Conservation (phyloP, 2,113 vertebrate genomes). For the Bos javanicus region DNA sequence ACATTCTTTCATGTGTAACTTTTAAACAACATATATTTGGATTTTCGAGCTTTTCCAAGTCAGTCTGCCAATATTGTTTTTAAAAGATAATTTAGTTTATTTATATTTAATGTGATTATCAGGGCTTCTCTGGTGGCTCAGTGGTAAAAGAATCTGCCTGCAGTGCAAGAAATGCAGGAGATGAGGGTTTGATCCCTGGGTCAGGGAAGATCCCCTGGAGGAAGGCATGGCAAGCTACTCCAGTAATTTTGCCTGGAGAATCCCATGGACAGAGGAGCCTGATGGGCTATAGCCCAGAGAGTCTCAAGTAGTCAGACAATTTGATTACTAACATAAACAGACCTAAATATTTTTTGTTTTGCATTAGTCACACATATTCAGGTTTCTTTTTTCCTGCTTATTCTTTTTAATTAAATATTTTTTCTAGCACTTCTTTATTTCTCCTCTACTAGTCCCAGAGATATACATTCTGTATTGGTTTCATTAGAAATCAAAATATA, state of each 20-base stretch:
- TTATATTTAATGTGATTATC: neutral
- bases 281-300: neutral
- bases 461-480: neutral
- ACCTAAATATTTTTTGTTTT: neutral
- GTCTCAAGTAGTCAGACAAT: neutral
- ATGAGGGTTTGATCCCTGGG: neutral
- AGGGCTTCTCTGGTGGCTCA: neutral
- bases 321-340: neutral
- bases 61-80: neutral
- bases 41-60: neutral
- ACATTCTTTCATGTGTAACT: neutral
- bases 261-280: neutral
- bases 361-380: neutral
- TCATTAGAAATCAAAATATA: neutral
- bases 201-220: neutral
- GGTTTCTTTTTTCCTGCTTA: neutral
- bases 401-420: neutral
- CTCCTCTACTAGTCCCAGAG: neutral
- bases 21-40: neutral
- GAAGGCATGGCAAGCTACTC: neutral
- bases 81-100: neutral
- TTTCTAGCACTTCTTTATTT: neutral
- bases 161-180: neutral
- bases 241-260: neutral
- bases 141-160: neutral